phyloP scores from a whole-genome alignment of 2,113 vertebrate genomes.

The Leptodactylus fuscus region DNA sequence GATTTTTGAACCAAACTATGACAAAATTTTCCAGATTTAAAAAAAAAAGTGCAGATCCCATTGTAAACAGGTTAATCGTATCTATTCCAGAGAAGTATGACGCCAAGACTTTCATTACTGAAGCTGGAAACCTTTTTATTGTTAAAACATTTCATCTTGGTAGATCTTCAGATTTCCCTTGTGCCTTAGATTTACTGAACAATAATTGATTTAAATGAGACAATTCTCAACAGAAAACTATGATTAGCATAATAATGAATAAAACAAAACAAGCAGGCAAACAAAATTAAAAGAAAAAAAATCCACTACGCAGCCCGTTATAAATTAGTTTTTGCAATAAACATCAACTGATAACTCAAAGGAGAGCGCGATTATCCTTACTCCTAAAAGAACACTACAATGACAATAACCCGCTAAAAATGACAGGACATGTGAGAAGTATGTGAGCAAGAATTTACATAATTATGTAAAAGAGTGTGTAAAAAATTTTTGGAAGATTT shows the following conservation, averaged over 20 bases:
- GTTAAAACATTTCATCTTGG: neutral
- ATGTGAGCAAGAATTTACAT: too few relatives aligned
- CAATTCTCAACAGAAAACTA: slow-evolving; percentile 13
- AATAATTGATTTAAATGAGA: slow-evolving; percentile 16
- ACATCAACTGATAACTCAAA: neutral
- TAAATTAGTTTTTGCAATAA: neutral
- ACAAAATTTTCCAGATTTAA: neutral
- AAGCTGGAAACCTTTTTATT: neutral
- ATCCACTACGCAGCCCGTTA: neutral
- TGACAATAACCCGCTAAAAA: neutral
- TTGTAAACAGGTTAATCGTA: neutral
- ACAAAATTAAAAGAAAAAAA: neutral
- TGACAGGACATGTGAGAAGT: too few relatives aligned
- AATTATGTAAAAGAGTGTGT: too few relatives aligned
- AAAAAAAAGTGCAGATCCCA: neutral
- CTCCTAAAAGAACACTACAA: neutral
- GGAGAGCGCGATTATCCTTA: neutral
- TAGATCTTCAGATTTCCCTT: slow-evolving; percentile 24
- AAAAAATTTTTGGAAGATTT: too few relatives aligned
- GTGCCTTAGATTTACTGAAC: neutral
- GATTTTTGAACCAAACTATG: neutral
- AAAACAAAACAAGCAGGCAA: neutral
- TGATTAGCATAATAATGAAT: slow-evolving; percentile 24
- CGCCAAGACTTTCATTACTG: neutral
- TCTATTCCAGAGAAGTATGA: slow-evolving; percentile 2